These are phyloP conservation scores for Nomada goodeniana DNA, from an alignment of 2,888 invertebrate genomes.

Conservation along the genomic window DNA sequence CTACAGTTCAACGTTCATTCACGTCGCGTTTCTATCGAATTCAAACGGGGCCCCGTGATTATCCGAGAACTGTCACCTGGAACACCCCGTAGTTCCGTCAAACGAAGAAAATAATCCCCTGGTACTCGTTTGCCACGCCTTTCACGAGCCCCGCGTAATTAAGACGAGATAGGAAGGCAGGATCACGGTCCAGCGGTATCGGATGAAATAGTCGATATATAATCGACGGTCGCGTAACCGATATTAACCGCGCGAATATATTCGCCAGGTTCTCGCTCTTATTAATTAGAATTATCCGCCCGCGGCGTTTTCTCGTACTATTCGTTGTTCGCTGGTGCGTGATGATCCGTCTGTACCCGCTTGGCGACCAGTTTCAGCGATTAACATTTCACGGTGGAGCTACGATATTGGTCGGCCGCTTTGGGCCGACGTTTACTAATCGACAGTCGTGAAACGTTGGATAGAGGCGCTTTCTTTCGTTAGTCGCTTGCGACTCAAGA, in stretches of 20 bases:
- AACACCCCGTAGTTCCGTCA: background rate
- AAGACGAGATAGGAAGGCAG: slow-evolving; percentile 44
- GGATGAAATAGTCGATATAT: slow-evolving; percentile 28
- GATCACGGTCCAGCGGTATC: slow-evolving; percentile 29
- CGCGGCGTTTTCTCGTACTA: background rate
- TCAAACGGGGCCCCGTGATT: too few species aligned
- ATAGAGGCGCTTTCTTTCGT: slow-evolving; percentile 29
- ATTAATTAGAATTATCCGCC: slow-evolving; percentile 53
- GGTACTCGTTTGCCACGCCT: slow-evolving; percentile 25
- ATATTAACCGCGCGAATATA: slow-evolving; percentile 35
- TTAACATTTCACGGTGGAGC: slow-evolving; percentile 73
- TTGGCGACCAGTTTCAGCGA: slow-evolving; percentile 72
- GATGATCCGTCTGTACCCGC: slow-evolving; percentile 12
- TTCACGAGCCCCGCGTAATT: slow-evolving; percentile 31
- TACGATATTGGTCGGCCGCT: slow-evolving; percentile 53
- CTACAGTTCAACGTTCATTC: too few species aligned
- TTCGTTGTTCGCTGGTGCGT: slow-evolving; percentile 25
- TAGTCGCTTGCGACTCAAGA: background rate
- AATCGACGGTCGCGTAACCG: slow-evolving; percentile 51
- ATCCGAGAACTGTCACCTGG: too few species aligned
- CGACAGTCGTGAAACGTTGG: slow-evolving; percentile 25
- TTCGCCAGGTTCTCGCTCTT: slow-evolving; percentile 3
- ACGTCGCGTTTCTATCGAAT: too few species aligned
- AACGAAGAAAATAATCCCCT: background rate
- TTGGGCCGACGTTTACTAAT: slow-evolving; percentile 63